Evolutionary conservation across 2,888 invertebrate genomes (phyloP), one percentile per base, ranked within the genome.

Genomic region (Eretmocerus hayati): DNA sequence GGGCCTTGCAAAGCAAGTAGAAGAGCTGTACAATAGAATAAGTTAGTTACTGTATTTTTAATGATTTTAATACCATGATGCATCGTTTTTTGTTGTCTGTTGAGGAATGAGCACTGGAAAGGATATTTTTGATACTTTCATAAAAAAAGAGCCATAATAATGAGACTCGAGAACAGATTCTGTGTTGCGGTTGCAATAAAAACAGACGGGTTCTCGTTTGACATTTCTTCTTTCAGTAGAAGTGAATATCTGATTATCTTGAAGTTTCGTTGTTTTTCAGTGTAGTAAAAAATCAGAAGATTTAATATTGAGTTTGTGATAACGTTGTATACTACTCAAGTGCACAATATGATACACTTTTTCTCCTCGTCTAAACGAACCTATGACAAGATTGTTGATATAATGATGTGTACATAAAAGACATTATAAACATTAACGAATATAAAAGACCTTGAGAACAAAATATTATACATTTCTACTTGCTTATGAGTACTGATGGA

Each of bases 101-200:
- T 66, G 65, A 63, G 62, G 61, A 58, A 62, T 60, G 62, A 62
- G 62, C 63, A 69, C 63, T 67, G 72, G 72, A 72, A 72, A 67
- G 74, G 73, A 76, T 76, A 76, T 76, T 76, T 76, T 76, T 76
- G 76, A 76, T 76, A 76, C 76, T 76, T 75, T 75, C 74, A 75
- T 75, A 76, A 70, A 65, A 59, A 60, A 62, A 59, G 60, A 62
- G 62, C 62, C 61, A 58, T 62, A 59, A 63, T 65, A 62, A 63
- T 60, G 62, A 62, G 63, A 58, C 59, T 62, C 61, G 61, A 55
- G 60, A 62, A 61, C 59, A 60, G 62, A 62, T 61, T 43, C 48
- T 45, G 41, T 33, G 20, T 41, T 45, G 46, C 20, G 5, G 42
- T 38, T 52, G 19, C 31, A 46, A 46, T 36, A 52, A 48, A 33